These are phyloP conservation scores for Thelaira solivaga DNA, from an alignment of 2,888 invertebrate genomes.

Conservation along the genomic window DNA sequence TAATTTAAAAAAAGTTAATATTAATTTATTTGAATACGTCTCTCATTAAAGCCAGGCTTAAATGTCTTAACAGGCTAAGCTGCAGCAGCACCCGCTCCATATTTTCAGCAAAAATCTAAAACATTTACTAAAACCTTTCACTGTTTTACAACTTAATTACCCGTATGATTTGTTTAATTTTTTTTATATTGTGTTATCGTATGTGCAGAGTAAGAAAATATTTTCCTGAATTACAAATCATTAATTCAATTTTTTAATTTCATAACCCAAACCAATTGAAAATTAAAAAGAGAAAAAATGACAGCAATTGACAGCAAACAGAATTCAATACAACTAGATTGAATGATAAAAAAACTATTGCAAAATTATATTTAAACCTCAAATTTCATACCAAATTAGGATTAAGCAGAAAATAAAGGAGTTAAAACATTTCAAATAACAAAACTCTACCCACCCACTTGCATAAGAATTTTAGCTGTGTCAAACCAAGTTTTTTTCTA, in stretches of 20 bases:
- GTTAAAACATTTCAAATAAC: constrained; percentile 35
- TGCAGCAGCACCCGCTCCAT: too few species aligned
- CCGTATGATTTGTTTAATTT: background rate
- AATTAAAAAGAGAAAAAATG: background rate
- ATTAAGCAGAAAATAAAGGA: constrained; percentile 29
- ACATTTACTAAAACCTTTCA: background rate
- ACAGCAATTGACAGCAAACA: background rate
- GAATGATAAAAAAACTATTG: constrained; percentile 56
- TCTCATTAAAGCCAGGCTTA: too few species aligned
- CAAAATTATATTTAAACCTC: constrained; percentile 44
- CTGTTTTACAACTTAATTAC: background rate
- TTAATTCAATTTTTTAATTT: constrained; percentile 19
- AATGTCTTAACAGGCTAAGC: too few species aligned
- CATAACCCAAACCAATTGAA: background rate
- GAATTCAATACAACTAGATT: constrained; percentile 51
- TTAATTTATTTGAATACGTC: too few species aligned
- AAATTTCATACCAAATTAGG: constrained; percentile 24
- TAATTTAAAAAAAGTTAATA: too few species aligned
- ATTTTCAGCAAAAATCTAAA: too few species aligned
- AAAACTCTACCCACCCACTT: constrained; percentile 58
- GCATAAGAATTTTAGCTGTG: constrained; percentile 29
- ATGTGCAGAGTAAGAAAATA: background rate
- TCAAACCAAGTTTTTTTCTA: background rate
- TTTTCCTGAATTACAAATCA: background rate
- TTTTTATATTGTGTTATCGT: background rate